phyloP scores from a whole-genome alignment of 1,140 invertebrate species.

The Hydropsyche tenuis region DNA sequence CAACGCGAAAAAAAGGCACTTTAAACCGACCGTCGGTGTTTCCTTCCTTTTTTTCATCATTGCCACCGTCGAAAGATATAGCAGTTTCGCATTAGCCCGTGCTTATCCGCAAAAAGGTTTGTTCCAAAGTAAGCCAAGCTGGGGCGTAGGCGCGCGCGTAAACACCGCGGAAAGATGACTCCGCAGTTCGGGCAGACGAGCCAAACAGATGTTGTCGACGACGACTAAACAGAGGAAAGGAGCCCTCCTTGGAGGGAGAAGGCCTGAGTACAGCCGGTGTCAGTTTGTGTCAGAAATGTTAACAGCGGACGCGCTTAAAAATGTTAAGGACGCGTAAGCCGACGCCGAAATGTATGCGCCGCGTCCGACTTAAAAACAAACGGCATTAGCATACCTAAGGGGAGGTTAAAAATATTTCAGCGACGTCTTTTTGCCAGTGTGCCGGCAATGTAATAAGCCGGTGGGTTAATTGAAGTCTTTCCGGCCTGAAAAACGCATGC shows the following conservation, averaged over 20 bases:
- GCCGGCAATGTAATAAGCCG: not conserved
- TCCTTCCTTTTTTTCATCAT: conserved; percentile 9
- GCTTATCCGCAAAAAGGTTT: conserved; percentile 39
- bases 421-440: conserved; percentile 20
- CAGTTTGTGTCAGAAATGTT: conserved; percentile 46
- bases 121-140: conserved; percentile 26
- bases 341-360: conserved; percentile 8
- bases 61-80: not conserved
- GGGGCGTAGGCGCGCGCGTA: conserved; percentile 33
- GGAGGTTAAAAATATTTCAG: conserved; percentile 33
- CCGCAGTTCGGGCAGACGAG: conserved; percentile 24
- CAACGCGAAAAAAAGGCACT: not conserved
- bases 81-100: conserved; percentile 30
- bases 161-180: conserved; percentile 40
- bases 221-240: conserved; percentile 24
- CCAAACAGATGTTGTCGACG: conserved; percentile 28
- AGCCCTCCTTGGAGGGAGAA: not conserved
- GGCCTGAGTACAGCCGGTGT: conserved; percentile 35
- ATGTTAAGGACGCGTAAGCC: conserved; percentile 21
- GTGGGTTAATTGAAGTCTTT: conserved; percentile 39
- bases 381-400: conserved; percentile 47
- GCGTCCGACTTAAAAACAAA: conserved; percentile 32
- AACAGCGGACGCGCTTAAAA: conserved; percentile 36
- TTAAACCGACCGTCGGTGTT: not conserved
- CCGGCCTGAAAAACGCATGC: conserved; percentile 14